Conservation (phyloP, 2,113 vertebrate genomes). For the Romanogobio albipinnatus region DNA sequence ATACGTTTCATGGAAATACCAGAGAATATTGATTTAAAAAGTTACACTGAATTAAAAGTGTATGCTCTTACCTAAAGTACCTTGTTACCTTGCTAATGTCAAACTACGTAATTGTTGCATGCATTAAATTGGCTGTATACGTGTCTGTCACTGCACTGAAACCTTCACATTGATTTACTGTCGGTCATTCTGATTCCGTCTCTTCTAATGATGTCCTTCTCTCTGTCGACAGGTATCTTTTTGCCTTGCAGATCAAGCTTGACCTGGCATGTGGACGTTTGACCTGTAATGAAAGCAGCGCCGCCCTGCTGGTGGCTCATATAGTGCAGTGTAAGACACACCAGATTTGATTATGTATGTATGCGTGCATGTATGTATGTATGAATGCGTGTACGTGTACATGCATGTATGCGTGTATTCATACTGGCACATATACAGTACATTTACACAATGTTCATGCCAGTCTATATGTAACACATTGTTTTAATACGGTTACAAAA, state of each 20-base stretch:
- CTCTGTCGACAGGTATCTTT: slow-evolving; percentile 87
- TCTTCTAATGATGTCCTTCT: neutral
- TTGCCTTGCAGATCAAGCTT: slow-evolving; percentile 96
- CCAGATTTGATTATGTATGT: no score
- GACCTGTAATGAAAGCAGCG: slow-evolving; percentile 91
- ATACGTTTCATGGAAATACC: neutral
- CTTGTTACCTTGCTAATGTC: neutral
- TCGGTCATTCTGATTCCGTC: neutral
- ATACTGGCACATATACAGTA: no score
- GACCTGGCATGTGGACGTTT: slow-evolving; percentile 89
- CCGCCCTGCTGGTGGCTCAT: slow-evolving; percentile 92
- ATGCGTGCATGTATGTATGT: no score
- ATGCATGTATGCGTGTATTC: no score
- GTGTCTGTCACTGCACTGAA: neutral
- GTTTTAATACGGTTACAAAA: no score
- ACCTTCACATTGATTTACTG: neutral
- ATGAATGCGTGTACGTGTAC: no score
- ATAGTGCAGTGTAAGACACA: slow-evolving; percentile 92
- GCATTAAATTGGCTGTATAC: neutral
- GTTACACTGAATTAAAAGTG: no score
- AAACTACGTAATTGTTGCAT: neutral
- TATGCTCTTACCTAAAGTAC: no score
- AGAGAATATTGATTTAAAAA: neutral
- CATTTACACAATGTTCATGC: no score
- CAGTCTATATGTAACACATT: no score